Conservation (phyloP, 2,797 vertebrate species). For the Streptopelia turtur region DNA sequence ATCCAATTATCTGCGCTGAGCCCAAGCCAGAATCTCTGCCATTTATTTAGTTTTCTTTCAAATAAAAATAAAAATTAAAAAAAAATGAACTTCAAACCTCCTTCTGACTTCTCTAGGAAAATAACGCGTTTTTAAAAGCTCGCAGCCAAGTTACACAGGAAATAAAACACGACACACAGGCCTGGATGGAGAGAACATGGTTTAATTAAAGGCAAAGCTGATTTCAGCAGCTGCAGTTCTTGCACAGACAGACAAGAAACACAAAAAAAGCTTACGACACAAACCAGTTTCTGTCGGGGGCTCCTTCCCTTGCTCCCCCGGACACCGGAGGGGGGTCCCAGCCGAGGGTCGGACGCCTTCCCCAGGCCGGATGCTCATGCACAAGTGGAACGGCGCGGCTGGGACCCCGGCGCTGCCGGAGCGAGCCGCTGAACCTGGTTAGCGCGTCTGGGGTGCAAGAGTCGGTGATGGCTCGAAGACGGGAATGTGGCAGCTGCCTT, state of each 20-base stretch:
- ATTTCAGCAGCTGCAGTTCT: conserved; percentile 90
- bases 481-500: conserved; percentile 82
- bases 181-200: conserved; percentile 86
- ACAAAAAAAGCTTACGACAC: conserved; percentile 85
- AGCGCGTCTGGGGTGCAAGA: conserved; percentile 69
- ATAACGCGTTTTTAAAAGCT: background rate
- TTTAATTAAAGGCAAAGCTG: conserved; percentile 94
- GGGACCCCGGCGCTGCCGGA: conserved; percentile 55
- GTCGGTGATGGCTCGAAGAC: conserved; percentile 64
- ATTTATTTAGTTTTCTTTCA: background rate
- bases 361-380: conserved; percentile 81
- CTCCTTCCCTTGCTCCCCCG: conserved; percentile 62
- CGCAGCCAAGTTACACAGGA: background rate
- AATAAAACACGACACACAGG: conserved; percentile 59
- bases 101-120: background rate
- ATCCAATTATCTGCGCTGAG: background rate
- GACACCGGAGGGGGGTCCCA: conserved; percentile 24
- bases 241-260: conserved; percentile 85
- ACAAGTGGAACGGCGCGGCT: conserved; percentile 73
- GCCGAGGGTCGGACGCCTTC: conserved; percentile 70
- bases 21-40: background rate
- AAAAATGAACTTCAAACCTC: background rate
- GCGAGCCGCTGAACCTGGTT: conserved; percentile 57
- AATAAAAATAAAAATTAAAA: background rate
- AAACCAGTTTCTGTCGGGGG: conserved; percentile 79